Evolutionary conservation across 2,797 vertebrate genomes (phyloP).

Genomic region (Bryconaethiops microstoma): DNA sequence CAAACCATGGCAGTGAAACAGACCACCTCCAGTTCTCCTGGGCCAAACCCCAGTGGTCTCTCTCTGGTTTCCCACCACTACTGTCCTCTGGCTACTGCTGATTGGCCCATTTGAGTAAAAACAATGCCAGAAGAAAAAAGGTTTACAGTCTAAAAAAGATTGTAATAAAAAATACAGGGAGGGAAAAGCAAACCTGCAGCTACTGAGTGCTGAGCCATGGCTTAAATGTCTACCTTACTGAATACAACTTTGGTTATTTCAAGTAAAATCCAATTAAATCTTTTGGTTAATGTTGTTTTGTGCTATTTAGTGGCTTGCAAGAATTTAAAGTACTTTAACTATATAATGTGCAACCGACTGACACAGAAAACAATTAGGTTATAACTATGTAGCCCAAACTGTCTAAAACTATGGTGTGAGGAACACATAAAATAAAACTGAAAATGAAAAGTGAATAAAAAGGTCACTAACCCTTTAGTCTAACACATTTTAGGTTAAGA

Average conservation of each 20-base stretch:
- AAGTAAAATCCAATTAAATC: background rate
- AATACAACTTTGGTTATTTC: background rate
- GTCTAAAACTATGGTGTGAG: too few species aligned
- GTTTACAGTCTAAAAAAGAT: background rate
- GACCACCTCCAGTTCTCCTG: background rate
- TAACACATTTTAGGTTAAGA: background rate
- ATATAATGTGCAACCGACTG: too few species aligned
- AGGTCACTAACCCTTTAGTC: background rate
- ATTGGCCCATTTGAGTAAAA: slow-evolving; percentile 62
- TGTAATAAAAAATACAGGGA: background rate
- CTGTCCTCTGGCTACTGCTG: slow-evolving; percentile 69
- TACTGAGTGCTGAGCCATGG: background rate
- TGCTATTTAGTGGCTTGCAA: background rate
- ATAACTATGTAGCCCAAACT: background rate
- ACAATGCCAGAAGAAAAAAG: background rate
- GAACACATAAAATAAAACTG: background rate
- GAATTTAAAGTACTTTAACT: background rate
- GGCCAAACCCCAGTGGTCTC: background rate
- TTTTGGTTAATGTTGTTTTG: background rate
- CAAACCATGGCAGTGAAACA: background rate
- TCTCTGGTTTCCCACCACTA: background rate
- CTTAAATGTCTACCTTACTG: background rate
- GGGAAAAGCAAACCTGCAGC: background rate
- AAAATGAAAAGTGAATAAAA: background rate
- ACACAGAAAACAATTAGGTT: too few species aligned